Evolutionary conservation across 2,797 vertebrate species (phyloP).

Genomic region (Babyrousa celebensis): DNA sequence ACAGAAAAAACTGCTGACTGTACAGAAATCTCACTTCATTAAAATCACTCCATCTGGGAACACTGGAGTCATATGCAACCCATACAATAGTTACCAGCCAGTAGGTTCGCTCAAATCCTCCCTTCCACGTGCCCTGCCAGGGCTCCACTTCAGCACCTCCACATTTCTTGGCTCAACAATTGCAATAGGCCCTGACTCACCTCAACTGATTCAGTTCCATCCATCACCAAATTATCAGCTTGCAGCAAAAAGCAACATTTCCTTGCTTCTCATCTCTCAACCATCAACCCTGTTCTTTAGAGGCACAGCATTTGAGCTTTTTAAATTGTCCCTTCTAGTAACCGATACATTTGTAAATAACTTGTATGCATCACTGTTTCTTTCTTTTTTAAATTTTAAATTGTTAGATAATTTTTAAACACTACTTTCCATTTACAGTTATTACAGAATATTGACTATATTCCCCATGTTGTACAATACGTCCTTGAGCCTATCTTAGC

Average conservation of each 20-base stretch:
- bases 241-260: not conserved
- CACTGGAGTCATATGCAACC: not conserved
- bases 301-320: not conserved
- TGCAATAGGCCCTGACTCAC: not conserved
- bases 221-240: not conserved
- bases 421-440: too few relatives aligned
- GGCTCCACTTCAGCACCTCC: not conserved
- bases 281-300: not conserved
- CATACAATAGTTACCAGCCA: not conserved
- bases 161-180: not conserved
- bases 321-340: not conserved
- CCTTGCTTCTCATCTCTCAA: not conserved
- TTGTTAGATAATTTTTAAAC: too few relatives aligned
- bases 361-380: not conserved
- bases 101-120: not conserved
- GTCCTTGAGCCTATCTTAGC: too few relatives aligned
- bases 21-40: not conserved
- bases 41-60: not conserved
- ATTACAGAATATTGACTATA: too few relatives aligned
- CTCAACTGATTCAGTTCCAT: not conserved
- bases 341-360: not conserved
- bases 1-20: not conserved
- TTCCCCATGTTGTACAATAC: too few relatives aligned
- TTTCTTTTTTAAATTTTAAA: not conserved
- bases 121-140: not conserved